A percentile compares a stretch with the other conserved stretches of the same genome.
phyloP scores from a whole-genome alignment of 2,113 vertebrate genomes.

The Gymnobelideus leadbeateri region DNA sequence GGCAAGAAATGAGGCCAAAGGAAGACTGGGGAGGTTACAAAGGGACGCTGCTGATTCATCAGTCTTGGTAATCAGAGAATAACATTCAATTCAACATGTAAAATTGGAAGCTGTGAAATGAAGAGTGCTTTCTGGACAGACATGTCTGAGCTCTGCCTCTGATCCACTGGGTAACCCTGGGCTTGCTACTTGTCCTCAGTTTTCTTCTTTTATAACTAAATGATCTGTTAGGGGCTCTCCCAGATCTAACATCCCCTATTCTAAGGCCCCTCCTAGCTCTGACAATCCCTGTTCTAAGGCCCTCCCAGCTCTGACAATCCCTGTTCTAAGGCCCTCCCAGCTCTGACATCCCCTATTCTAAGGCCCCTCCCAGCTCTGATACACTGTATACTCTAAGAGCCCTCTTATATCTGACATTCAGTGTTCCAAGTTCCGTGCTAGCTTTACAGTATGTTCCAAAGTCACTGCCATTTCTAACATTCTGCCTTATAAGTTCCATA shows the following conservation, averaged over 20 bases:
- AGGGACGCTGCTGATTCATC: constrained; percentile 10
- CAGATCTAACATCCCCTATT: background rate
- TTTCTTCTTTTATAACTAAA: background rate
- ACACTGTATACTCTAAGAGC: background rate
- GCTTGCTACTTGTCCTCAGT: background rate
- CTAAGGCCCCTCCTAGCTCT: background rate
- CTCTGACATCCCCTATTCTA: background rate
- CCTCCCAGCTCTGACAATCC: background rate
- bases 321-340: background rate
- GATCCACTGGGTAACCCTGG: background rate
- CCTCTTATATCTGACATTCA: no score
- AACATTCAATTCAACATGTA: constrained; percentile 16
- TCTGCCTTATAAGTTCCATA: no score
- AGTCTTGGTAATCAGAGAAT: constrained; percentile 8
- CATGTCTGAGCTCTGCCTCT: background rate
- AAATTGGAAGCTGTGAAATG: background rate
- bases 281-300: background rate
- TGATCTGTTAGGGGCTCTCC: background rate
- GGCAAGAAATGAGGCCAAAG: constrained; percentile 10
- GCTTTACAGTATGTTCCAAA: no score
- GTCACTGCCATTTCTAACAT: no score
- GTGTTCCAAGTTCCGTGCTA: no score
- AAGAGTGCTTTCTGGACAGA: background rate
- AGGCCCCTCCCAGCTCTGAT: no score
- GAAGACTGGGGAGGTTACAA: background rate